Conservation (phyloP, 2,113 vertebrate genomes). For the Myodes glareolus region DNA sequence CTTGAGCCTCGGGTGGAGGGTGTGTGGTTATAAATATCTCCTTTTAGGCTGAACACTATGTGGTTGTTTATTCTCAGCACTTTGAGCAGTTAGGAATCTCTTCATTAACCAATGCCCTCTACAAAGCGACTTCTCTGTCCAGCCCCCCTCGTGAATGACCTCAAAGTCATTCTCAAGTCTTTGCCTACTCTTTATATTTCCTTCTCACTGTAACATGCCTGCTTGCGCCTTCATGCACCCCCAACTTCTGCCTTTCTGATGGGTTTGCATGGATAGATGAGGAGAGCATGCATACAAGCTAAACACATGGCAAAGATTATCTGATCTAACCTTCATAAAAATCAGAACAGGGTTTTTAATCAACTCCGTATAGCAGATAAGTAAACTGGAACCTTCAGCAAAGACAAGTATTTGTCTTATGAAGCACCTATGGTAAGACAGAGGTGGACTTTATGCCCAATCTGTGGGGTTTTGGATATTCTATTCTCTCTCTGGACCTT, state of each 20-base stretch:
- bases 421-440: not conserved
- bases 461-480: not conserved
- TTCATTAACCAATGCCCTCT: not conserved
- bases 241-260: not conserved
- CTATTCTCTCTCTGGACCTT: not conserved
- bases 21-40: not conserved
- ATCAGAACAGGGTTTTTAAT: not conserved
- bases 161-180: not conserved
- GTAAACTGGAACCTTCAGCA: not conserved
- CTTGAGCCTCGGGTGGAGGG: not conserved
- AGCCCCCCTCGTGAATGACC: not conserved
- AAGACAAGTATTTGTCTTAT: not conserved
- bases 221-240: not conserved
- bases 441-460: not conserved
- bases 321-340: not conserved
- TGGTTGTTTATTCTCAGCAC: no score
- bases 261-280: not conserved
- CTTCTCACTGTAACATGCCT: not conserved
- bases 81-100: not conserved
- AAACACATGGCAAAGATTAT: not conserved
- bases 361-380: not conserved
- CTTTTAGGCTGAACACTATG: not conserved
- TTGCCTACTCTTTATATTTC: not conserved
- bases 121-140: not conserved
- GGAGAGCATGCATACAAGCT: not conserved